Conservation (phyloP, 1,140 invertebrate genomes). For the Prorops nasuta region DNA sequence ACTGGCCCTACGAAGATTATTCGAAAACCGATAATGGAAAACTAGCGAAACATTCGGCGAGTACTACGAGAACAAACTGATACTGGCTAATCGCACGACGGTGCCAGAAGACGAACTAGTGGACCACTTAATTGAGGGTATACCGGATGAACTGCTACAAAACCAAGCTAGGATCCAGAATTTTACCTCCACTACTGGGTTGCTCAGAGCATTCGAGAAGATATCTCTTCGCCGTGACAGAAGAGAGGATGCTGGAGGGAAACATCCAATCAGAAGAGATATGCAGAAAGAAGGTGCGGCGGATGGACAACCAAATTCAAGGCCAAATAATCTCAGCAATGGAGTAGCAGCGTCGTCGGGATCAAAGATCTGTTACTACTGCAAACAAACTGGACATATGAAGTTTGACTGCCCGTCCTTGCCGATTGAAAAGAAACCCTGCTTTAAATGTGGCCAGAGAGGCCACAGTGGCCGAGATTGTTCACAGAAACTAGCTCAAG, state of each 20-base stretch:
- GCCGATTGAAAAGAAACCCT: neutral
- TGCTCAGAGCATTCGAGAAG: neutral
- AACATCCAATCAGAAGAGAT: neutral
- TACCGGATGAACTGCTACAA: neutral
- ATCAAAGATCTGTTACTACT: neutral
- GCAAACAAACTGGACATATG: neutral
- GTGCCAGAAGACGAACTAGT: neutral
- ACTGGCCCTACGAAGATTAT: neutral
- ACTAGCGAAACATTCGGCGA: neutral
- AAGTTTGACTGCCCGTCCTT: neutral
- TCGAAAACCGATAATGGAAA: slow-evolving; percentile 1
- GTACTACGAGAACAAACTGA: neutral
- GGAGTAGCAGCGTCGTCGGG: no score
- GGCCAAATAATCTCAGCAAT: neutral
- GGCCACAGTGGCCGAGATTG: slow-evolving; percentile 2
- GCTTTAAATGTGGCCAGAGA: neutral
- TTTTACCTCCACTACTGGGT: neutral
- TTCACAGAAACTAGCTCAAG: neutral
- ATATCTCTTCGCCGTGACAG: neutral
- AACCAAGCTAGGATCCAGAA: slow-evolving; percentile 5
- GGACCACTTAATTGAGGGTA: no score
- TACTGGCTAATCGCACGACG: neutral
- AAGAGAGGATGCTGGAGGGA: no score
- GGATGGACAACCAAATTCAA: neutral
- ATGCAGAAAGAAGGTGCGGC: neutral